Evolutionary conservation across 2,888 invertebrate species (phyloP).

Genomic region (Cactoblastis cactorum): DNA sequence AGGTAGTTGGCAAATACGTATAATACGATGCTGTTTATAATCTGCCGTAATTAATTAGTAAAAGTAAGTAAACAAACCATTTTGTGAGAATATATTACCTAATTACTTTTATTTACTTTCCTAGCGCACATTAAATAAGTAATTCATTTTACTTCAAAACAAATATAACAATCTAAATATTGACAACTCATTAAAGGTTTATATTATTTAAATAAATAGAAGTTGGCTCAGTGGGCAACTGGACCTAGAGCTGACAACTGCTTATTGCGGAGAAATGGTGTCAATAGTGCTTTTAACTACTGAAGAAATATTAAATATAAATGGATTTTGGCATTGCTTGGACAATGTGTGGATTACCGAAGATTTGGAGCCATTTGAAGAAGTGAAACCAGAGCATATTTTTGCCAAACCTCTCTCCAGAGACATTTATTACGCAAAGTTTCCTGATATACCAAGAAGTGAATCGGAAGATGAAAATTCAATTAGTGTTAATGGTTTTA

Average conservation of each 20-base stretch:
- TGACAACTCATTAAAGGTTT: conserved; percentile 6
- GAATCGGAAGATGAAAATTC: conserved; percentile 70
- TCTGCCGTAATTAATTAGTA: neutral
- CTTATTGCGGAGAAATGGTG: conserved; percentile 52
- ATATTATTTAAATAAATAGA: neutral
- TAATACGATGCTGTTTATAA: neutral
- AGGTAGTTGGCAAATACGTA: neutral
- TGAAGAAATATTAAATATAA: conserved; percentile 63
- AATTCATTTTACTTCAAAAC: conserved; percentile 3
- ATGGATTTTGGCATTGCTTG: conserved; percentile 63
- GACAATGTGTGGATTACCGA: conserved; percentile 61
- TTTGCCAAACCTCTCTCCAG: conserved; percentile 59
- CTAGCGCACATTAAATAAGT: conserved; percentile 8
- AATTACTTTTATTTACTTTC: neutral
- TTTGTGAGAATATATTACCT: neutral
- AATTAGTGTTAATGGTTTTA: conserved; percentile 55
- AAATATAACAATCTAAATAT: neutral
- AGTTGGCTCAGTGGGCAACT: conserved; percentile 9
- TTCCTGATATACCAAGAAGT: conserved; percentile 66
- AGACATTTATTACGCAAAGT: conserved; percentile 62
- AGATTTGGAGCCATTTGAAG: conserved; percentile 69
- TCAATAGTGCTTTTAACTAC: conserved; percentile 62
- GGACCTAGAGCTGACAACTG: neutral
- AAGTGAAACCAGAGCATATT: conserved; percentile 54
- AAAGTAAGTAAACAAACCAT: neutral